Base-by-base conservation (phyloP, 2,888 invertebrate species). In the Campopleginae sp. region DNA sequence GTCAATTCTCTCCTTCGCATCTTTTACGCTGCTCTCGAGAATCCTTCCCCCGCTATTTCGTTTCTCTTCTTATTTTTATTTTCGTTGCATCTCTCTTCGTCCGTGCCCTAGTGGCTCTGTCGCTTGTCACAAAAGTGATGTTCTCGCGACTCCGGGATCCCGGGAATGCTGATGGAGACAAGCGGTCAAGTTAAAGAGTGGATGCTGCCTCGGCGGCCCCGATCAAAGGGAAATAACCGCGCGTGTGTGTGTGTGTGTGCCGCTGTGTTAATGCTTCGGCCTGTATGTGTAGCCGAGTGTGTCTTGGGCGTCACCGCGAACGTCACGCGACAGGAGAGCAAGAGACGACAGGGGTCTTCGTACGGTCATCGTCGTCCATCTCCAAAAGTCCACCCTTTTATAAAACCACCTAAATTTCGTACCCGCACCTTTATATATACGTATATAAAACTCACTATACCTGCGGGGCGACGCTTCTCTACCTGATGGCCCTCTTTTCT, bases 291-390 rank as follows among this genome's bases (percentile, higher is more conserved):
- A 72, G 42, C 54, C 12, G 66, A 63, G 70, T 61, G 78, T 75
- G 70, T 65, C 72, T 44, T 82, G 85, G 82, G 82, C 85, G 85
- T 85, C 75, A 46, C 85, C 79, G 79, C 65, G 75, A 82, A 79
- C 82, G 46, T 85, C 82, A 82, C 85, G 85, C 85, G 82, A 85
- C 85, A 85, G 74, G 74, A 68, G 74, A 72, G 58, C 82, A 27
- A 65, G 77, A 42, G 58, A 33, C 19, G 48, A 42, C 51, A 65
- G 77, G 77, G 61, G 19, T 74, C 23, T 51, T 61, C 70, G 54
- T 65, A 27, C 46, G 33, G 66, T 74, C 72, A 68, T 75, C 78
- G 78, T 79, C 83, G 61, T 79, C 68, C 77, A 8, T 38, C 38
- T 44, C 54, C 58, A 71, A 44, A 23, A 51, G 46, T 33, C 74